A percentile compares a stretch with the other conserved stretches of the same genome.
phyloP scores from a whole-genome alignment of 2,797 vertebrate genomes.

The Apogon hyalosoma region DNA sequence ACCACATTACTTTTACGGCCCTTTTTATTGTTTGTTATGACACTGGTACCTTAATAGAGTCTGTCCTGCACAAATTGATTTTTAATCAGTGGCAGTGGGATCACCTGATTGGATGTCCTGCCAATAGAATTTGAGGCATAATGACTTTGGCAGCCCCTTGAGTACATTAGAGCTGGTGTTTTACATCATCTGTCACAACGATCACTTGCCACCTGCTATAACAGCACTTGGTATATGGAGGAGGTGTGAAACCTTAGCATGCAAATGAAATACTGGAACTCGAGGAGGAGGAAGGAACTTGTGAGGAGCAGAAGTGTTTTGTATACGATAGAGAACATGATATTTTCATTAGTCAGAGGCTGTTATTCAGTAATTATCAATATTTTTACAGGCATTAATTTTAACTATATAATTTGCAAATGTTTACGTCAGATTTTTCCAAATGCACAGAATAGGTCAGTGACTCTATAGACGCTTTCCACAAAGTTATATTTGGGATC shows the following conservation, averaged over 20 bases:
- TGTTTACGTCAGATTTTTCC: too few relatives aligned
- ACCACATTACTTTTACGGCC: background rate
- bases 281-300: background rate
- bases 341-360: slow-evolving; percentile 2
- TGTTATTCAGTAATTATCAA: too few relatives aligned
- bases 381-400: too few relatives aligned
- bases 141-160: slow-evolving; percentile 3
- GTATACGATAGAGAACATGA: background rate
- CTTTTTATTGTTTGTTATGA: background rate
- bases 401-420: too few relatives aligned
- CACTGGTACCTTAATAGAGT: slow-evolving; percentile 7
- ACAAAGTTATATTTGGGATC: too few relatives aligned
- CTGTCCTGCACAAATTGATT: slow-evolving; percentile 7
- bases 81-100: slow-evolving; percentile 11
- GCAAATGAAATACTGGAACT: slow-evolving; percentile 12
- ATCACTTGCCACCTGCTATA: slow-evolving; percentile 15
- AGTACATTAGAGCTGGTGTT: slow-evolving; percentile 36
- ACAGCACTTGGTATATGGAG: slow-evolving; percentile 13
- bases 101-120: slow-evolving; percentile 25
- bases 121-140: slow-evolving; percentile 13
- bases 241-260: slow-evolving; percentile 24
- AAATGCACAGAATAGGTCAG: too few relatives aligned
- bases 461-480: too few relatives aligned
- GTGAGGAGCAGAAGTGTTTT: too few relatives aligned
- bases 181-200: slow-evolving; percentile 37